Evolutionary conservation across 2,113 vertebrate species (phyloP), one percentile per base, ranked within the genome.

Genomic region (Oncorhynchus keta): DNA sequence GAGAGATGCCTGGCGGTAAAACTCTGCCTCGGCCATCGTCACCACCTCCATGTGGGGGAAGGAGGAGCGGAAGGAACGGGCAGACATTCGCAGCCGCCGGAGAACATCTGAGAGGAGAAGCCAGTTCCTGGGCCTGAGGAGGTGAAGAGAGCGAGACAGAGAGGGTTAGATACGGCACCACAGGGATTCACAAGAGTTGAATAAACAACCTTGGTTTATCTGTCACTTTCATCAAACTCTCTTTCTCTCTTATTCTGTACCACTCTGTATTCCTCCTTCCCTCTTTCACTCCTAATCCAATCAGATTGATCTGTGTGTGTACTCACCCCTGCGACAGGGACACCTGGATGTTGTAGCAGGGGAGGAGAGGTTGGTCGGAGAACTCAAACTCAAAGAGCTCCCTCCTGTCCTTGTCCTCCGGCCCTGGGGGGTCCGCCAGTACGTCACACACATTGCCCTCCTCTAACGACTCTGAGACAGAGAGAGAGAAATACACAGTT

Each of bases 301-400:
- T 39, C 39, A 39, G 39, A 45, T 57, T 26, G 7, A 14, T 30
- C 45, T 18, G 67, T 26, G 76, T 61, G 30, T 59, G 73, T 78
- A 81, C 97, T 95, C 91, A 98, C 97, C 97, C 97, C 84, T 98
- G 96, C 89, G 96, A 96, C 76, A 98, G 94, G 79, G 96, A 98
- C 89, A 98, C 96, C 89, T 98, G 97, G 89, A 98, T 94, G 85
- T 98, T 98, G 80, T 98, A 97, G 91, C 96, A 98, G 0, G 97
- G 96, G 86, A 98, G 91, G 84, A 97, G 95, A 78, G 96, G 95
- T 70, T 91, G 93, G 77, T 98, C 95, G 0, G 94, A 95, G 87
- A 98, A 98, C 84, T 98, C 96, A 39, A 98, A 98, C 81, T 97
- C 96, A 81, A 98, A 97, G 84, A 96, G 86, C 78, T 97, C 96